Conservation (phyloP, 1,140 invertebrate species). For the Epicauta chinensis region DNA sequence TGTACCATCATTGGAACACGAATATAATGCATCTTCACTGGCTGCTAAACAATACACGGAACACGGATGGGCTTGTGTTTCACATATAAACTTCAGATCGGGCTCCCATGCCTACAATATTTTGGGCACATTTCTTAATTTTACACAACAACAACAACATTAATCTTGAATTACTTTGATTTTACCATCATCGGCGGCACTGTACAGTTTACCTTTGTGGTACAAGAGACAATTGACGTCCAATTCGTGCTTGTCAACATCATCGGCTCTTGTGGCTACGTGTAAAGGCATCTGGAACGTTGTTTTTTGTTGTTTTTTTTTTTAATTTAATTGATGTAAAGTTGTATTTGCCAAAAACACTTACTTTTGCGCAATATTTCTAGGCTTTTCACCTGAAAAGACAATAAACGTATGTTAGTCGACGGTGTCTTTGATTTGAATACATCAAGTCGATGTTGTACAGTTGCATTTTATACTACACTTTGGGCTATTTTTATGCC, state of each 20-base stretch:
- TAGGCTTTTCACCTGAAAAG: no score
- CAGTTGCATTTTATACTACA: no score
- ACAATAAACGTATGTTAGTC: no score
- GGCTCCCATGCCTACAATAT: slow-evolving; percentile 41
- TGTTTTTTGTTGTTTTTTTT: no score
- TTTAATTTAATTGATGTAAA: no score
- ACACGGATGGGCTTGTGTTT: slow-evolving; percentile 43
- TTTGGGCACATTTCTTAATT: background rate
- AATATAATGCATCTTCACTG: slow-evolving; percentile 41
- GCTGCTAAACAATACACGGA: slow-evolving; percentile 42
- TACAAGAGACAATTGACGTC: slow-evolving; percentile 42
- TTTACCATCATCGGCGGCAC: slow-evolving; percentile 46
- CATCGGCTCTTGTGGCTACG: slow-evolving; percentile 30
- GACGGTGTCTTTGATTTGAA: no score
- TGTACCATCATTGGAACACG: slow-evolving; percentile 46
- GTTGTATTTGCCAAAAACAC: no score
- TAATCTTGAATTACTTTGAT: slow-evolving; percentile 41
- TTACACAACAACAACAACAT: background rate
- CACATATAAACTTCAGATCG: slow-evolving; percentile 41
- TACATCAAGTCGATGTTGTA: no score
- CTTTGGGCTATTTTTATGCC: no score
- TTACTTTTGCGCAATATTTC: no score
- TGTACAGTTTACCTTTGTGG: slow-evolving; percentile 42
- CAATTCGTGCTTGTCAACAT: slow-evolving; percentile 41
- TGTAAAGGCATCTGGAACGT: slow-evolving; percentile 32